phyloP scores from a whole-genome alignment of 2,888 invertebrate species.

The Nemurella pictetii region DNA sequence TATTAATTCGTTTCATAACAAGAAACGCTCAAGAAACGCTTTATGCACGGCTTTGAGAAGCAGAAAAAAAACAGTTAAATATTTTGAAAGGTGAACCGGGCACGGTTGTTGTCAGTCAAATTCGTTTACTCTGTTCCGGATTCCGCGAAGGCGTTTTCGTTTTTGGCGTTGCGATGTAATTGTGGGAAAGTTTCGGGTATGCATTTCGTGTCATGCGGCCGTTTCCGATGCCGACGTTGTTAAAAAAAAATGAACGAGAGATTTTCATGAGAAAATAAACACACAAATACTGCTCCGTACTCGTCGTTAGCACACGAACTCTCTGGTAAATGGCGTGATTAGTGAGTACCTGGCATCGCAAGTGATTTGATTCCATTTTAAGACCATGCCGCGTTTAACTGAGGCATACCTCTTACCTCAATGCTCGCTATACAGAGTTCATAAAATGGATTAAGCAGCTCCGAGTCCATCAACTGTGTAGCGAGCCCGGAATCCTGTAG shows the following conservation, averaged over 20 bases:
- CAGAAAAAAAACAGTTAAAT: conserved; percentile 9
- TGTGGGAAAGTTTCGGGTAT: neutral
- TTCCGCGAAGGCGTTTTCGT: conserved; percentile 14
- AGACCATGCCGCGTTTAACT: neutral
- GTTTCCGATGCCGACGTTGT: conserved; percentile 4
- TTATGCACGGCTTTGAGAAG: neutral
- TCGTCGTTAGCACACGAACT: neutral
- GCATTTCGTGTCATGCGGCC: conserved; percentile 18
- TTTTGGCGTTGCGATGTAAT: neutral
- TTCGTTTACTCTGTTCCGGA: conserved; percentile 2
- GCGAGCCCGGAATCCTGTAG: neutral
- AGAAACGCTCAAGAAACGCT: neutral
- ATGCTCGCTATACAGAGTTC: neutral
- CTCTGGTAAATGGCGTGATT: neutral
- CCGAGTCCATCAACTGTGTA: neutral
- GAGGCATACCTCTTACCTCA: neutral
- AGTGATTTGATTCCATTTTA: neutral
- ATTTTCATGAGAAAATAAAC: neutral
- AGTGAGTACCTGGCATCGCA: neutral
- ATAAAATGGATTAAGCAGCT: neutral
- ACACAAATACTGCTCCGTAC: neutral
- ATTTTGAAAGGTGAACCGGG: conserved; percentile 21
- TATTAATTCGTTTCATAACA: neutral
- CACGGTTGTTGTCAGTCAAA: conserved; percentile 19
- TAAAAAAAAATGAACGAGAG: neutral